These are phyloP conservation scores for Epinotia brunnichana DNA, from an alignment of 2,888 invertebrate species.

Conservation along the genomic window DNA sequence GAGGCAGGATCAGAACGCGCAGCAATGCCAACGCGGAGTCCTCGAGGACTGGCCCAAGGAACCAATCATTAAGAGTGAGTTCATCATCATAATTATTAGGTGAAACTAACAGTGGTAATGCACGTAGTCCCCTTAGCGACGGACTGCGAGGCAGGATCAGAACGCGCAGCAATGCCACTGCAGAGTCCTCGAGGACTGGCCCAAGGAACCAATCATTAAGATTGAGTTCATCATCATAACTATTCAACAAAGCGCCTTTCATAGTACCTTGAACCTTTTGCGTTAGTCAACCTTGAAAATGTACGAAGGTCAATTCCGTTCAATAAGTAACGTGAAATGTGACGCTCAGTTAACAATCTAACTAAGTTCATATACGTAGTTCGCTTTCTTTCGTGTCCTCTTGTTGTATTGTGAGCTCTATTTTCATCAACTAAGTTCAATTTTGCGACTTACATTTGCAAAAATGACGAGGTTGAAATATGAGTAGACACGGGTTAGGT, in stretches of 20 bases:
- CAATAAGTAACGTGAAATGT: slow-evolving; percentile 35
- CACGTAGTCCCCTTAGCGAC: slow-evolving; percentile 86
- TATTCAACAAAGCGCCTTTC: slow-evolving; percentile 1
- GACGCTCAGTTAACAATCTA: slow-evolving; percentile 17
- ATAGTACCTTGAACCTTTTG: slow-evolving; percentile 15
- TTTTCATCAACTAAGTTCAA: background rate
- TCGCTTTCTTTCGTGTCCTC: background rate
- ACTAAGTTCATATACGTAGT: slow-evolving; percentile 1
- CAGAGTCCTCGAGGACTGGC: slow-evolving; percentile 75
- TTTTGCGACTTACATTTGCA: background rate
- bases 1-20: slow-evolving; percentile 86
- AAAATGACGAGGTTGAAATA: background rate
- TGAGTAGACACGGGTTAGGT: slow-evolving; percentile 1
- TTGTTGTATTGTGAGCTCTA: slow-evolving; percentile 7
- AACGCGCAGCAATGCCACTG: slow-evolving; percentile 74
- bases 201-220: slow-evolving; percentile 67
- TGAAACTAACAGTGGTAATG: slow-evolving; percentile 61
- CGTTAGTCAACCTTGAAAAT: slow-evolving; percentile 32
- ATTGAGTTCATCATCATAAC: slow-evolving; percentile 62
- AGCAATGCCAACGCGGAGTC: slow-evolving; percentile 80
- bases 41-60: slow-evolving; percentile 65
- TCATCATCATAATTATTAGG: slow-evolving; percentile 58
- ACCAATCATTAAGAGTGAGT: slow-evolving; percentile 71
- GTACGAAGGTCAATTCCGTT: slow-evolving; percentile 37
- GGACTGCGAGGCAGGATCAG: slow-evolving; percentile 89